A percentile compares a stretch with the other conserved stretches of the same genome.
phyloP scores from a whole-genome alignment of 2,888 invertebrate genomes.

The Leptinotarsa rubiginosa region DNA sequence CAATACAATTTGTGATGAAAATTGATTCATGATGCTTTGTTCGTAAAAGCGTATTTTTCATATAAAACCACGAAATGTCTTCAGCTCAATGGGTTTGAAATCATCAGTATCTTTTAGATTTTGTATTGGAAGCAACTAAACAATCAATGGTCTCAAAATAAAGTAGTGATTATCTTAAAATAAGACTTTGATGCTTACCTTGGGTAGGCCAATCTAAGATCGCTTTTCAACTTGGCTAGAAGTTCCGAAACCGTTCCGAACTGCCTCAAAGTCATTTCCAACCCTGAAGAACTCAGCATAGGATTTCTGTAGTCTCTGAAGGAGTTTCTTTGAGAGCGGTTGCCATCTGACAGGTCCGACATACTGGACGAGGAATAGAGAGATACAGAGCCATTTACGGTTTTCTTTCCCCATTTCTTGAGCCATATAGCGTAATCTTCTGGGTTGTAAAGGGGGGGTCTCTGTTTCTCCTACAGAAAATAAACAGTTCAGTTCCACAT shows the following conservation, averaged over 20 bases:
- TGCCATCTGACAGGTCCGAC: conserved; percentile 55
- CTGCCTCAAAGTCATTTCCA: conserved; percentile 89
- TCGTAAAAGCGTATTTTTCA: too few relatives aligned
- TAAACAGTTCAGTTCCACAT: background rate
- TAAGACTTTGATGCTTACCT: conserved; percentile 71
- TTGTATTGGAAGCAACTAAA: too few relatives aligned
- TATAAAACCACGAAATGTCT: too few relatives aligned
- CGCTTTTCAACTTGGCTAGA: conserved; percentile 86
- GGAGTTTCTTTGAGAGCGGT: conserved; percentile 54
- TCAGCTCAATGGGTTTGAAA: too few relatives aligned
- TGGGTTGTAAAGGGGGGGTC: conserved; percentile 90
- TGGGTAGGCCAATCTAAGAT: conserved; percentile 87
- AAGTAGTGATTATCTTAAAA: too few relatives aligned
- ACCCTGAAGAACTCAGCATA: conserved; percentile 75
- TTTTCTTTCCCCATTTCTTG: conserved; percentile 82
- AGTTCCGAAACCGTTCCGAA: conserved; percentile 90
- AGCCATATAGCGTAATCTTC: conserved; percentile 87
- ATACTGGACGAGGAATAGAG: conserved; percentile 58
- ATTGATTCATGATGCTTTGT: too few relatives aligned
- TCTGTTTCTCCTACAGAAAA: conserved; percentile 77
- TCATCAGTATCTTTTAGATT: too few relatives aligned
- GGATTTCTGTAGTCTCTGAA: conserved; percentile 72
- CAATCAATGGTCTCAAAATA: too few relatives aligned
- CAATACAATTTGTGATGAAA: too few relatives aligned
- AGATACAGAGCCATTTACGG: conserved; percentile 63